phyloP scores from a whole-genome alignment of 1,140 invertebrate genomes.

The Ridgeia piscesae region DNA sequence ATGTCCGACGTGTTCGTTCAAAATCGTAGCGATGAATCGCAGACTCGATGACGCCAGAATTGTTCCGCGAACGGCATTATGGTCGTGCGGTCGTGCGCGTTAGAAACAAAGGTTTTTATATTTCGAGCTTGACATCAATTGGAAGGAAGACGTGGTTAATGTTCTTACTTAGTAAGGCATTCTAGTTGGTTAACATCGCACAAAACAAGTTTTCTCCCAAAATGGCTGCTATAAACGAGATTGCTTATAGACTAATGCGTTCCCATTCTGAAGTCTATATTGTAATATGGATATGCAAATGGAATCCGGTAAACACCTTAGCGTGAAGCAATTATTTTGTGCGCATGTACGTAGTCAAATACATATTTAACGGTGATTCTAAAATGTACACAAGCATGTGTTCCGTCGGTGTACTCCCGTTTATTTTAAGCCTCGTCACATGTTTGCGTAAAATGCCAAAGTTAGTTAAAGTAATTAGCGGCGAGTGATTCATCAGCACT shows the following conservation, averaged over 20 bases:
- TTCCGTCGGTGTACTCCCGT: not conserved
- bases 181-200: not conserved
- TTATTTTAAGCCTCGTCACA: not conserved
- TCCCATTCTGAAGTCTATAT: not conserved
- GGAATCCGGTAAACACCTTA: not conserved
- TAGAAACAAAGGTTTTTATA: not conserved
- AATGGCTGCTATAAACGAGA: not conserved
- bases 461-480: not conserved
- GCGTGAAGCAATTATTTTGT: not conserved
- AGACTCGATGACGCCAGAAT: not conserved
- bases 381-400: not conserved
- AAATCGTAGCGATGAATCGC: not conserved
- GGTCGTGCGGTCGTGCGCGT: too few species aligned
- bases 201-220: not conserved
- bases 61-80: not conserved
- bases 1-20: not conserved
- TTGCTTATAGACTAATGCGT: not conserved
- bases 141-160: not conserved
- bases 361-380: not conserved
- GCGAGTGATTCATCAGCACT: not conserved
- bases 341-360: not conserved
- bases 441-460: not conserved
- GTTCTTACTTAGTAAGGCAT: not conserved
- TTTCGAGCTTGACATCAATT: not conserved
- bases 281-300: not conserved